Evolutionary conservation across 2,797 vertebrate genomes (phyloP).

Genomic region (Columba guinea): DNA sequence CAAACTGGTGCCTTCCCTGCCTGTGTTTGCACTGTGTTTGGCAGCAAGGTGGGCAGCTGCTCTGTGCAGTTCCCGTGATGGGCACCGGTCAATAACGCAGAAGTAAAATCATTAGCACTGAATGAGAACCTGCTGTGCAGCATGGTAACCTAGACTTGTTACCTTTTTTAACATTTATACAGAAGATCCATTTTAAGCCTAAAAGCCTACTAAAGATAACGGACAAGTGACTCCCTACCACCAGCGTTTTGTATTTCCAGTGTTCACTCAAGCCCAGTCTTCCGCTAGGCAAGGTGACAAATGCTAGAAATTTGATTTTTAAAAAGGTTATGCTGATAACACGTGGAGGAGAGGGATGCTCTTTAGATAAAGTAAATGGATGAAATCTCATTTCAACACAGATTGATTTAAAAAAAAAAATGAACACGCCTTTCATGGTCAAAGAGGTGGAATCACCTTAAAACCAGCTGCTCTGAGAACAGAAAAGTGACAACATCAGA

Average conservation of each 20-base stretch:
- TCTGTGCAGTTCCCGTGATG: neutral
- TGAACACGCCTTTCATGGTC: neutral
- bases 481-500: neutral
- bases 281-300: neutral
- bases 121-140: neutral
- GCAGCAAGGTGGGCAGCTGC: neutral
- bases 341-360: neutral
- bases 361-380: neutral
- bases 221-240: neutral
- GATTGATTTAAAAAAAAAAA: neutral
- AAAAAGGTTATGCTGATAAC: neutral
- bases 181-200: slow-evolving; percentile 15
- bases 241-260: neutral
- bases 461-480: neutral
- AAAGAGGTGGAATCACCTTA: neutral
- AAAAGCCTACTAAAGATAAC: neutral
- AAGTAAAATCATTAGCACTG: slow-evolving; percentile 19
- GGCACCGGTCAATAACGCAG: neutral
- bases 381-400: neutral
- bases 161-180: neutral
- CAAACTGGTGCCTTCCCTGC: neutral
- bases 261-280: neutral
- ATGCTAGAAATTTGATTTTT: neutral
- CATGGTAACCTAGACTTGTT: neutral
- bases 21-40: neutral